Evolutionary conservation across 2,113 vertebrate species (phyloP).

Genomic region (Oncorhynchus keta): DNA sequence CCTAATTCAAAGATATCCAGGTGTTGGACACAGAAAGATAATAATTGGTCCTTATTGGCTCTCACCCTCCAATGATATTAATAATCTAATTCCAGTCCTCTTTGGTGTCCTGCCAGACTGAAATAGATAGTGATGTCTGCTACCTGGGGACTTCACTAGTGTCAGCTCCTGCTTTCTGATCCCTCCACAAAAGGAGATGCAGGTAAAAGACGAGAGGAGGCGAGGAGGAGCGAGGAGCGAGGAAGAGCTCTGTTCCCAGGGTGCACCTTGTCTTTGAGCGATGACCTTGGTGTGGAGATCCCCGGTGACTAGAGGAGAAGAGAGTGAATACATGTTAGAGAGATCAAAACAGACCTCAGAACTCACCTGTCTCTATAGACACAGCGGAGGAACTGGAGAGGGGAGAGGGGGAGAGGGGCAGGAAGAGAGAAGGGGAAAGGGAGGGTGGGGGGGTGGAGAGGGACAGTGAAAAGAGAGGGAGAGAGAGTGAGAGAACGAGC

Average conservation of each 20-base stretch:
- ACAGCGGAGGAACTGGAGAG: background rate
- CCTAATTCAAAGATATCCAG: too few species aligned
- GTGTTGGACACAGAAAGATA: conserved; percentile 32
- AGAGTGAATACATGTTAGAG: conserved; percentile 76
- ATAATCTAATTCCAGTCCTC: conserved; percentile 63
- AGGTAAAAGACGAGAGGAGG: conserved; percentile 8
- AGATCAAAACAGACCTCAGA: conserved; percentile 67
- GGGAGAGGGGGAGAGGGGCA: too few species aligned
- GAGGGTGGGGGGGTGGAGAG: too few species aligned
- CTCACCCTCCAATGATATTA: conserved; percentile 57
- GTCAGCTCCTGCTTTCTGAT: conserved; percentile 68
- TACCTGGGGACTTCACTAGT: conserved; percentile 66
- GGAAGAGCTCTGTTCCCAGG: conserved; percentile 53
- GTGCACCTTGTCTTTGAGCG: conserved; percentile 63
- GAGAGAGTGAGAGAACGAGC: too few species aligned
- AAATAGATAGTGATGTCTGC: conserved; percentile 65
- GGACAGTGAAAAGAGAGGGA: too few species aligned
- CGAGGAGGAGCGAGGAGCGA: background rate
- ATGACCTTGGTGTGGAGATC: conserved; percentile 71
- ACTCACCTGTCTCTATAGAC: conserved; percentile 64
- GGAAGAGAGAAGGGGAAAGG: too few species aligned
- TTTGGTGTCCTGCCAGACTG: conserved; percentile 52
- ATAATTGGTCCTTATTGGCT: conserved; percentile 57
- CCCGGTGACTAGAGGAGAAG: conserved; percentile 62
- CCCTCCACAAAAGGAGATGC: conserved; percentile 48